Conservation (phyloP, 2,888 invertebrate genomes). For the Aplocera efformata region DNA sequence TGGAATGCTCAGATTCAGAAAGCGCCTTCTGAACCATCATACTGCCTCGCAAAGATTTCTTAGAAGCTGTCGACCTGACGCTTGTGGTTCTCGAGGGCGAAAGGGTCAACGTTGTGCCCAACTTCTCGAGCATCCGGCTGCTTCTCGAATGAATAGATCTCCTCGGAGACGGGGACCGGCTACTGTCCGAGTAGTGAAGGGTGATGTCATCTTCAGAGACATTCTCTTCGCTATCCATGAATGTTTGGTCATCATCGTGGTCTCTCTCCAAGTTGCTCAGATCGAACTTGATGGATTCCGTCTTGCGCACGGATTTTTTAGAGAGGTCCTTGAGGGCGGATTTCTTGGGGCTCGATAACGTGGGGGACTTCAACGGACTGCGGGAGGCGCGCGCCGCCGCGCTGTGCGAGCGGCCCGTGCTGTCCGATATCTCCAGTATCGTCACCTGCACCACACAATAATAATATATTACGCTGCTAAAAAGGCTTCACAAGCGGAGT, state of each 20-base stretch:
- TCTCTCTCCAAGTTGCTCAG: conserved; percentile 54
- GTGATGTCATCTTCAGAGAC: conserved; percentile 39
- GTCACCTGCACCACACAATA: conserved; percentile 40
- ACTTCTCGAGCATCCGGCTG: conserved; percentile 40
- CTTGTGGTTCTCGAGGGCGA: conserved; percentile 25
- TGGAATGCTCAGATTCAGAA: conserved; percentile 19
- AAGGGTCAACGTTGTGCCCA: conserved; percentile 29
- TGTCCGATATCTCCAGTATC: conserved; percentile 42
- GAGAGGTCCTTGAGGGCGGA: conserved; percentile 59
- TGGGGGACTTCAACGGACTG: conserved; percentile 27
- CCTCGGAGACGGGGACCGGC: conserved; percentile 43
- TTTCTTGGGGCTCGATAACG: conserved; percentile 46
- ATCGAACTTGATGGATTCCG: conserved; percentile 69
- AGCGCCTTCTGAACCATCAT: conserved; percentile 44
- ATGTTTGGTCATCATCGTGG: conserved; percentile 26
- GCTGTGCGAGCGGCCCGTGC: conserved; percentile 19
- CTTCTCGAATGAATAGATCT: conserved; percentile 47
- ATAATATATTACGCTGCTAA: no score
- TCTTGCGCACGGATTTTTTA: conserved; percentile 45
- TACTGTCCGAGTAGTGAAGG: conserved; percentile 46
- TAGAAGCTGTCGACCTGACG: conserved; percentile 30
- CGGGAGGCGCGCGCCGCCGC: conserved; percentile 22
- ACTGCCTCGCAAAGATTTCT: conserved; percentile 41
- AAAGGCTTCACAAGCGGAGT: no score
- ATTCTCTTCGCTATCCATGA: conserved; percentile 10